A percentile compares a stretch with the other conserved stretches of the same genome.
These are phyloP conservation scores for Lasioglossum leucozonium DNA, from an alignment of 2,888 invertebrate genomes.

Conservation along the genomic window DNA sequence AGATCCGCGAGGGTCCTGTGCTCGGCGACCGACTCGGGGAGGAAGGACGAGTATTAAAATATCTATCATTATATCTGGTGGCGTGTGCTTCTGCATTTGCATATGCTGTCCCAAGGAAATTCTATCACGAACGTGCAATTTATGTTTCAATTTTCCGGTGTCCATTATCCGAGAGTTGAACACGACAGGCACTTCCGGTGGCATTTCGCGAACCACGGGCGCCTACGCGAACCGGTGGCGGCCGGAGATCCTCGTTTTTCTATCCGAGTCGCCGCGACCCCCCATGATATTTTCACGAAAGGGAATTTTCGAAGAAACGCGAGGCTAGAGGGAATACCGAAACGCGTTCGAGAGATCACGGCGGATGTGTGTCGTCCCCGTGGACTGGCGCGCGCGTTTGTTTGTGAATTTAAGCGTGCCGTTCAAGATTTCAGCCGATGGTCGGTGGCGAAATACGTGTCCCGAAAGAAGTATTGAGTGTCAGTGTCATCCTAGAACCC, in stretches of 20 bases:
- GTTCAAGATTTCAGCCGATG: conserved; percentile 44
- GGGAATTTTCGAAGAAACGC: conserved; percentile 41
- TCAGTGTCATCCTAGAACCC: conserved; percentile 54
- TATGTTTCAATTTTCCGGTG: neutral
- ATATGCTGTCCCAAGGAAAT: neutral
- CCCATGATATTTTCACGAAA: conserved; percentile 45
- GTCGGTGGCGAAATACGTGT: neutral
- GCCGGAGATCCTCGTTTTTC: conserved; percentile 12
- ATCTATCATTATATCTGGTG: neutral
- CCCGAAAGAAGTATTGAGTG: conserved; percentile 35
- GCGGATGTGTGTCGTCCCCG: neutral
- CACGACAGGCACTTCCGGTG: neutral
- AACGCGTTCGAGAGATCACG: conserved; percentile 27
- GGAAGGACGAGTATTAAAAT: neutral
- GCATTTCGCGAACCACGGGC: neutral
- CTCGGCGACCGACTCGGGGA: neutral
- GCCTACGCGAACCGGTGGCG: neutral
- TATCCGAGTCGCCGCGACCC: neutral
- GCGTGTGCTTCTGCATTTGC: neutral
- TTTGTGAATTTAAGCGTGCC: conserved; percentile 34
- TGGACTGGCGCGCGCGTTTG: conserved; percentile 28
- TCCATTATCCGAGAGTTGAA: conserved; percentile 1
- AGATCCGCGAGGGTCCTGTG: neutral
- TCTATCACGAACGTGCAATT: neutral
- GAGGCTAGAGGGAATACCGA: conserved; percentile 41